Percentiles rank a stretch among this genome's conserved stretches.
phyloP scores from a whole-genome alignment of 53 echinoderm and acorn worm species.

The Echinarachnius parma region DNA sequence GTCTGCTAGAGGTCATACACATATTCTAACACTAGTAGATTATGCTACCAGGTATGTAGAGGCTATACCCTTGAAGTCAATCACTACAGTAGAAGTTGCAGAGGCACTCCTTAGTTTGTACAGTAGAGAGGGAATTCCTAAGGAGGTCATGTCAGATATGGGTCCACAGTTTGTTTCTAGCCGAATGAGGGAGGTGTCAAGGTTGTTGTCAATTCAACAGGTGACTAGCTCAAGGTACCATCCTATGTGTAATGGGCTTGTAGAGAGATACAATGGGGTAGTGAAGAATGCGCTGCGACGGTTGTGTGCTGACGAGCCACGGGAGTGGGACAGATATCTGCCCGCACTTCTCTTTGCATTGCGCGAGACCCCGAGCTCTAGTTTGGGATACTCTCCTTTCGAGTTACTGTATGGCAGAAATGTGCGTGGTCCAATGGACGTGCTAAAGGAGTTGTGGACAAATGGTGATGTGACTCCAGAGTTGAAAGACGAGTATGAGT shows the following conservation, averaged over 20 bases:
- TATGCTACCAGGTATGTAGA: constrained; percentile 47
- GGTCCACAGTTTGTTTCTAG: constrained; percentile 55
- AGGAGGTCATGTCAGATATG: constrained; percentile 37
- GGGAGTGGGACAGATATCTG: constrained; percentile 30
- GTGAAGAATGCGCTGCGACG: constrained; percentile 17
- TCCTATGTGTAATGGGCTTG: constrained; percentile 25
- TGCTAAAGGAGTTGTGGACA: constrained; percentile 33
- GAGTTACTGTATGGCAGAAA: constrained; percentile 28
- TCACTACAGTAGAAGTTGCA: constrained; percentile 53
- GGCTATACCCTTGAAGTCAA: constrained; percentile 30
- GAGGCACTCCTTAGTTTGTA: constrained; percentile 47
- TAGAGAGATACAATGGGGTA: constrained; percentile 36
- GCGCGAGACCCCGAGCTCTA: constrained; percentile 23
- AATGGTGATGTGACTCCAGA: constrained; percentile 4
- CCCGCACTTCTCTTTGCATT: constrained; percentile 28
- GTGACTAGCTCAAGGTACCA: constrained; percentile 25
- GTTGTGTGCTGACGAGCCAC: constrained; percentile 24
- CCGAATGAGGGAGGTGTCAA: constrained; percentile 22
- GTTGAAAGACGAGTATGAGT: constrained; percentile 23
- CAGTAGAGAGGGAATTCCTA: constrained; percentile 45
- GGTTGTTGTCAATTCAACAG: constrained; percentile 19
- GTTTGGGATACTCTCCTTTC: constrained; percentile 20
- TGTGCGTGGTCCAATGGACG: constrained; percentile 32
- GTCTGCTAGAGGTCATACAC: constrained; percentile 43
- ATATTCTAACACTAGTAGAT: constrained; percentile 38